Conservation (phyloP, 2,888 invertebrate species). For the Sphaerolaimus hirsutus region DNA sequence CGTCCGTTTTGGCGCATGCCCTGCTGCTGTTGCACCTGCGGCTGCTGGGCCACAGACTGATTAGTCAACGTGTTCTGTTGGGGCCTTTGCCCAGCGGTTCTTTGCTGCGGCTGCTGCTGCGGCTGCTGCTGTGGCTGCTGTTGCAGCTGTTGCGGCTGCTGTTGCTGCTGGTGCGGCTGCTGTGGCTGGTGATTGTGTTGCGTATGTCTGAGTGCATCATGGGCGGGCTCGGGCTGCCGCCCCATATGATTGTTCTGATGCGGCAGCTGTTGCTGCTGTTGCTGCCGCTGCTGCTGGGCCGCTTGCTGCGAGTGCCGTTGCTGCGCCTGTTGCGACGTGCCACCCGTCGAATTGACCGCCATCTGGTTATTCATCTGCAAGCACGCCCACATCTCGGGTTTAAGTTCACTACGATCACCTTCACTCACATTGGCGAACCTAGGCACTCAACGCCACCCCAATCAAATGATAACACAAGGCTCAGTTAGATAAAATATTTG, state of each 20-base stretch:
- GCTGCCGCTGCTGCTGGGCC: conserved; percentile 6
- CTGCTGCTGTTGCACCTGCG: conserved; percentile 1
- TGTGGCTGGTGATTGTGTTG: neutral
- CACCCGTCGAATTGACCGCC: too few species aligned
- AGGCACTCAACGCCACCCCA: too few species aligned
- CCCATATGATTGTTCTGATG: neutral
- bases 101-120: conserved; percentile 2
- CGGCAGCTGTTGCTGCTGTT: conserved; percentile 3
- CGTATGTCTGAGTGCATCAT: neutral
- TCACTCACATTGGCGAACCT: too few species aligned
- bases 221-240: neutral
- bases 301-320: too few species aligned
- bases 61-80: neutral
- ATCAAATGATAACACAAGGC: too few species aligned
- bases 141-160: neutral
- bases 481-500: too few species aligned
- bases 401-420: too few species aligned
- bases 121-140: neutral
- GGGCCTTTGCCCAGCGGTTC: neutral
- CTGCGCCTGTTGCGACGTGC: too few species aligned
- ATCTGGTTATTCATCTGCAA: too few species aligned
- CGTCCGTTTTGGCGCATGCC: neutral
- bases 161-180: neutral
- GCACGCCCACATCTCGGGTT: too few species aligned
- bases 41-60: neutral